Evolutionary conservation across 2,888 invertebrate genomes (phyloP).

Genomic region (Margaritifera margaritifera): DNA sequence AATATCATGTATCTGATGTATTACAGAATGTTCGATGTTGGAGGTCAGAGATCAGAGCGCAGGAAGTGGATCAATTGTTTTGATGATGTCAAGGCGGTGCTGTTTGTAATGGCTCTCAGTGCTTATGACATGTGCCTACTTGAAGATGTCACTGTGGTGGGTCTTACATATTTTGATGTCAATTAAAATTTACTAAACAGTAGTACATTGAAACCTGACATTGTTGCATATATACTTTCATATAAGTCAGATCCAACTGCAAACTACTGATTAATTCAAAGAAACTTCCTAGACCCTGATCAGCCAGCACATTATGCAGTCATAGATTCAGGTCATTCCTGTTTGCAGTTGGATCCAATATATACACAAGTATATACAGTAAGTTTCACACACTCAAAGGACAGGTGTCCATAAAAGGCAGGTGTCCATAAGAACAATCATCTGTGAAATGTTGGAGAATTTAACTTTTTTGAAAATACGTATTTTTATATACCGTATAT

Average conservation of each 20-base stretch:
- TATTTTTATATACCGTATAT: no score
- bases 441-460: no score
- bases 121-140: conserved; percentile 81
- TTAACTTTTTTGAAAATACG: no score
- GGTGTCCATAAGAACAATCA: no score
- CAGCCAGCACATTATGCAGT: not conserved
- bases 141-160: conserved; percentile 77
- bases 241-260: no score
- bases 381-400: no score
- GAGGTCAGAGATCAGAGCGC: conserved; percentile 80
- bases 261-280: not conserved
- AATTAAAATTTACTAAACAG: not conserved
- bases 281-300: not conserved
- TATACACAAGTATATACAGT: no score
- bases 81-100: conserved; percentile 79
- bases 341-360: no score
- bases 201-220: not conserved
- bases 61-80: conserved; percentile 82
- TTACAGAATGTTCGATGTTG: conserved; percentile 79
- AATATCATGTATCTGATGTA: no score
- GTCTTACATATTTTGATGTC: conserved; percentile 19
- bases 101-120: conserved; percentile 80
- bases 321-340: no score
- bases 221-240: no score
- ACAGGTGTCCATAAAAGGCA: no score